Conservation (phyloP, 2,888 invertebrate species). For the Villa cingulata region DNA sequence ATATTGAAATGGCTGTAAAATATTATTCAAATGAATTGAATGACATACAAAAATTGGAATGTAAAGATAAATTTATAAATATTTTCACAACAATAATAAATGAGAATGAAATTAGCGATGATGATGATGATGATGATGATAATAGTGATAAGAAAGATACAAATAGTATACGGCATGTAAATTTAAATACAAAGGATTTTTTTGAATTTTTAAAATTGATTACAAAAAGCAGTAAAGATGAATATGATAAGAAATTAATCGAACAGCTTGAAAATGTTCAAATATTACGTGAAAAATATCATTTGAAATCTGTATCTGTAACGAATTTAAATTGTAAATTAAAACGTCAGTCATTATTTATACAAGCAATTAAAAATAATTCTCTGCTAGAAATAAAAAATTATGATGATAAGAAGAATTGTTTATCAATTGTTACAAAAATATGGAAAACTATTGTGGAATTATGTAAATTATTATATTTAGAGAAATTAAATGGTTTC, state of each 20-base stretch:
- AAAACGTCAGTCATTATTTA: conserved; percentile 19
- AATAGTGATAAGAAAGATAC: too few relatives aligned
- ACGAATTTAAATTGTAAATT: conserved; percentile 18
- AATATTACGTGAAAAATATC: conserved; percentile 16
- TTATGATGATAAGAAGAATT: too few relatives aligned
- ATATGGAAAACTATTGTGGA: conserved; percentile 24
- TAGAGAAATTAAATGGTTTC: conserved; percentile 24
- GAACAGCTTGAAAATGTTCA: too few relatives aligned
- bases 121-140: neutral
- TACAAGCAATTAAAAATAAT: conserved; percentile 20
- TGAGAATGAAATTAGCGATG: too few relatives aligned
- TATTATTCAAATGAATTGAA: conserved; percentile 26
- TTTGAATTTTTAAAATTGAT: conserved; percentile 27
- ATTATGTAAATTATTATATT: conserved; percentile 21
- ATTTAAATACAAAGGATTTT: conserved; percentile 17
- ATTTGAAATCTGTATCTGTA: conserved; percentile 17
- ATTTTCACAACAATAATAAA: conserved; percentile 19
- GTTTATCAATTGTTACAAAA: conserved; percentile 21
- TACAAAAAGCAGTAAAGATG: neutral
- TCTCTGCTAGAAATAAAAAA: conserved; percentile 4
- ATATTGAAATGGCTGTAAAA: conserved; percentile 25
- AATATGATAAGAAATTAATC: too few relatives aligned
- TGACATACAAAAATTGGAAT: conserved; percentile 18
- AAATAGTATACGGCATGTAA: neutral
- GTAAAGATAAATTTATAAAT: conserved; percentile 22